Evolutionary conservation across 2,888 invertebrate species (phyloP).

Genomic region (Epinotia nisella): DNA sequence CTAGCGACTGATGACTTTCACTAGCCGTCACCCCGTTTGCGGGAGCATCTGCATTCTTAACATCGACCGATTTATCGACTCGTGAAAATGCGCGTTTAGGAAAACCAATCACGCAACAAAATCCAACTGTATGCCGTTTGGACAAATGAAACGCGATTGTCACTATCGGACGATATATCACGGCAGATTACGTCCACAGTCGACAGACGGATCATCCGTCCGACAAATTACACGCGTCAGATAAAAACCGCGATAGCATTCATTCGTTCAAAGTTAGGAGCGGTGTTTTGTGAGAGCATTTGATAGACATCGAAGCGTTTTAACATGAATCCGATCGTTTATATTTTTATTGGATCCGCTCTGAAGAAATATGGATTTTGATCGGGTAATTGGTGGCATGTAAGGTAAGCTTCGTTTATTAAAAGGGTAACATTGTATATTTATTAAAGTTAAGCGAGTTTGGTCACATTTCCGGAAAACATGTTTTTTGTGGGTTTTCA

Average conservation of each 20-base stretch:
- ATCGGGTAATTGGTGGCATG: no score
- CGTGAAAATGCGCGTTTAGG: neutral
- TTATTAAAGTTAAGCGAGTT: no score
- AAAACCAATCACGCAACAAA: neutral
- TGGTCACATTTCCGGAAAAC: no score
- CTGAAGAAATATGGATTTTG: neutral
- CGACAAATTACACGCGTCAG: slow-evolving; percentile 27
- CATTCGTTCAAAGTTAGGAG: slow-evolving; percentile 14
- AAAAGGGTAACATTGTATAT: no score
- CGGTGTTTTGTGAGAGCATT: slow-evolving; percentile 10
- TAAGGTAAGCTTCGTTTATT: no score
- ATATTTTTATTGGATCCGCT: neutral
- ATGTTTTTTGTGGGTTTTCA: no score
- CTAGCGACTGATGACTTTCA: no score
- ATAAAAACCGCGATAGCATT: slow-evolving; percentile 20
- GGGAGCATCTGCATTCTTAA: no score
- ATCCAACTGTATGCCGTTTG: neutral
- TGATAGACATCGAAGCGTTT: neutral
- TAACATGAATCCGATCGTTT: neutral
- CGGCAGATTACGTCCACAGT: slow-evolving; percentile 33
- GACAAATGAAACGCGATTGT: slow-evolving; percentile 8
- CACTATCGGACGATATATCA: slow-evolving; percentile 33
- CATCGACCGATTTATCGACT: no score
- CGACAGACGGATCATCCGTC: slow-evolving; percentile 24
- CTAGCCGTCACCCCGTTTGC: no score